phyloP scores from a whole-genome alignment of 2,113 vertebrate genomes.

The Grallaria varia region DNA sequence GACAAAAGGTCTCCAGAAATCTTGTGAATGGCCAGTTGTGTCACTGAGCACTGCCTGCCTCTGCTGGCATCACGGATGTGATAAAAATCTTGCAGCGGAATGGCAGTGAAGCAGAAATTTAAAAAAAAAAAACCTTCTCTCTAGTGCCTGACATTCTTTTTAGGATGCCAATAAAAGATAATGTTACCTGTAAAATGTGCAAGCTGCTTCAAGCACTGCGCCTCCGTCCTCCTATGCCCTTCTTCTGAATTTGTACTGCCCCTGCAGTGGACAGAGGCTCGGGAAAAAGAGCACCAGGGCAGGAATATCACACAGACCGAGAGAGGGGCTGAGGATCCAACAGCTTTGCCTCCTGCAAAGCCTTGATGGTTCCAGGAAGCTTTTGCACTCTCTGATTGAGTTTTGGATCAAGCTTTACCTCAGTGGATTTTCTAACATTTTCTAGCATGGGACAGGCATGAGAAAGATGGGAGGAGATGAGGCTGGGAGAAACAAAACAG shows the following conservation, averaged over 20 bases:
- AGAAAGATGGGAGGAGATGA: not conserved
- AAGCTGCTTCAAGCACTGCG: conserved; percentile 64
- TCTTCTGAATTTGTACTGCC: not conserved
- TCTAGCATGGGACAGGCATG: not conserved
- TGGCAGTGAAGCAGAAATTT: conserved; percentile 49
- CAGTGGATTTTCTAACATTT: not conserved
- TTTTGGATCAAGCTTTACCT: not conserved
- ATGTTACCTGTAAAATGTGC: conserved; percentile 79
- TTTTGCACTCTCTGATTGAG: not conserved
- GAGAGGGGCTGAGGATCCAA: not conserved
- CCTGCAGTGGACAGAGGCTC: not conserved
- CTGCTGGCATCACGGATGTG: not conserved
- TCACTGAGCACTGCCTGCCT: not conserved
- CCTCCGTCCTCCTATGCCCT: not conserved
- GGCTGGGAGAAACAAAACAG: not conserved
- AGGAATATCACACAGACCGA: not conserved
- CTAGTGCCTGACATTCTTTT: conserved; percentile 80
- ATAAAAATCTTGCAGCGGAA: conserved; percentile 56
- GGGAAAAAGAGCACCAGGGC: not conserved
- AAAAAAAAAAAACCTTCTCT: not conserved
- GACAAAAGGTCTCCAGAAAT: conserved; percentile 39
- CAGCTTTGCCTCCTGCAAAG: not conserved
- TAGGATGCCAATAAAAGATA: conserved; percentile 82
- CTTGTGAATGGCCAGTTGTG: conserved; percentile 47
- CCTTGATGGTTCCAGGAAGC: not conserved